Base-by-base conservation (phyloP, 2,888 invertebrate species). In the Gibbula magus region DNA sequence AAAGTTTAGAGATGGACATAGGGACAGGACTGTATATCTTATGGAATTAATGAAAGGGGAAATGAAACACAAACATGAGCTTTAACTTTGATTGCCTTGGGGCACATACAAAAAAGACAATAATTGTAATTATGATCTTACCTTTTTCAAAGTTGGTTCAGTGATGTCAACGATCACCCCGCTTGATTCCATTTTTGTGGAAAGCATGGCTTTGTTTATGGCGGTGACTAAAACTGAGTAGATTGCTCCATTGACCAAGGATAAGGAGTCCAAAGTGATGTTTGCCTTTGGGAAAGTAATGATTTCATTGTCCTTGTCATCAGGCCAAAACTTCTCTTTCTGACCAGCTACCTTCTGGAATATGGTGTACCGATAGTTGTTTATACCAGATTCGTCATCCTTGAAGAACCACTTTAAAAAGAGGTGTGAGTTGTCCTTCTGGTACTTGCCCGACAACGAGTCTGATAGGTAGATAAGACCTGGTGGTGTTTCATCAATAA, bases 401-500 rank as follows among this genome's bases (percentile, higher is more conserved):
- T 79, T 66, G 66, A 86, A 88, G 16, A 85, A 54, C 87, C 87
- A 88, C 20, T 67, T 79, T 0, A 86, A 53, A 80, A 81, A 29
- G 54, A 88, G 70, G 4, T 29, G 54, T 1, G 80, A 53, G 25
- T 82, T 80, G 25, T 85, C 79, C 1, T 54, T 78, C 70, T 88
- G 88, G 53, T 81, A 87, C 25, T 39, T 18, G 2, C 45, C 75
- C 8, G 25, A 1, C 2, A 20, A 18, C 8, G 75, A 54, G 51
- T 73, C 61, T 81, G 61, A 8, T 22, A 86, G 22, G 51, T 53
- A 29, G 18, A 77, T 61, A 22, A 84, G 45, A 5, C 66, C 70
- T 2, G 89, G 89, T n/a, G 88, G 84, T 16, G 88, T 88, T n/a
- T 85, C 84, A 73, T 89, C 89, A 53, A 89, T 84, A 7, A 80